Conservation (phyloP, 1,140 invertebrate genomes). For the Chrysopa pallens region DNA sequence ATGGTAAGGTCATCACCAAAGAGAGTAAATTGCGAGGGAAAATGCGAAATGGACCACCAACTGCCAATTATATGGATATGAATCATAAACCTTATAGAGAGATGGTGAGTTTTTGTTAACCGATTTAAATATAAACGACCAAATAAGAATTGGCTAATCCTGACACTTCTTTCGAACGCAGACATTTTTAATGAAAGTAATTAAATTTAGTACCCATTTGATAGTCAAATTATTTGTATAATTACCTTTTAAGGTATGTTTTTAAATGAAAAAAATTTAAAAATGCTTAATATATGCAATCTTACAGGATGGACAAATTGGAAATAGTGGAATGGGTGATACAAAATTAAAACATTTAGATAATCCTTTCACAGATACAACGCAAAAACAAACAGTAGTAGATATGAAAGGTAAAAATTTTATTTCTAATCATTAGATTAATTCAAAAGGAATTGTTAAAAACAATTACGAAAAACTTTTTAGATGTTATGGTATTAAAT, state of each 20-base stretch:
- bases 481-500: constrained; percentile 95
- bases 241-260: background rate
- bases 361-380: constrained; percentile 80
- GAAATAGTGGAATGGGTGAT: constrained; percentile 15
- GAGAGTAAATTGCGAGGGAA: constrained; percentile 61
- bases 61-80: constrained; percentile 38
- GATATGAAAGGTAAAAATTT: constrained; percentile 74
- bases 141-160: too few species aligned
- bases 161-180: too few species aligned
- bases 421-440: constrained; percentile 5
- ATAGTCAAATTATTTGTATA: background rate
- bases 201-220: too few species aligned
- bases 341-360: constrained; percentile 74
- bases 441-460: background rate
- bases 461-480: constrained; percentile 14
- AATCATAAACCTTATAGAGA: constrained; percentile 44
- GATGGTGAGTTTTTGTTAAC: too few species aligned
- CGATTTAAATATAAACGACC: background rate
- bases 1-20: constrained; percentile 57
- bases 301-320: constrained; percentile 19
- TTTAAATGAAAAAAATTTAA: background rate
- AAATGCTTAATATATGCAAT: background rate
- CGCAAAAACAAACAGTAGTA: constrained; percentile 71
- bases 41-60: constrained; percentile 44
- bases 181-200: too few species aligned